Percentiles rank a stretch among this genome's conserved stretches.
Evolutionary conservation across 2,888 invertebrate species (phyloP).

Genomic region (Steinernema scapterisci): DNA sequence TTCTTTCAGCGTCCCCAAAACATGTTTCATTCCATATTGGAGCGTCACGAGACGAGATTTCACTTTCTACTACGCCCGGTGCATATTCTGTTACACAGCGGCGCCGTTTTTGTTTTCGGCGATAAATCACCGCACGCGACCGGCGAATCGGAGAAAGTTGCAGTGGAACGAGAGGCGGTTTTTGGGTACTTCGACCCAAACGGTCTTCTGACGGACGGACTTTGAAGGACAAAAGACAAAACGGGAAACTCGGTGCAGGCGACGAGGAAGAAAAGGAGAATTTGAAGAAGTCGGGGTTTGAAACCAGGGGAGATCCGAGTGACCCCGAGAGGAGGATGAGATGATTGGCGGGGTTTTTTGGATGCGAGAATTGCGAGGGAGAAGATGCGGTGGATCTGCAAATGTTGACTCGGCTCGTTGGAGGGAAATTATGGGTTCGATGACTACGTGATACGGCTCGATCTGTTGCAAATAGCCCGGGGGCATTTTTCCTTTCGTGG

Average conservation of each 20-base stretch:
- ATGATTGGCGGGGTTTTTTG: not conserved
- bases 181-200: not conserved
- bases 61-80: conserved; percentile 9
- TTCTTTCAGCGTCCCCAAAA: not conserved
- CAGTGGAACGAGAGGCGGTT: conserved; percentile 2
- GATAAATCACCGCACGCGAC: not conserved
- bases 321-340: not conserved
- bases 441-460: not conserved
- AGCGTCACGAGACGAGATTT: not conserved
- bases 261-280: not conserved
- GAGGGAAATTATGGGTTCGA: not conserved
- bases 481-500: conserved; percentile 1
- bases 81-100: not conserved
- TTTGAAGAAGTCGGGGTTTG: not conserved
- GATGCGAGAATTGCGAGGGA: not conserved
- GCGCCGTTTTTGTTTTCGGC: conserved; percentile 22
- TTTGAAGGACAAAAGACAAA: not conserved
- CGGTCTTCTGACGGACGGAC: not conserved
- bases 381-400: not conserved
- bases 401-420: not conserved
- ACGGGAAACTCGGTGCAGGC: too few species aligned
- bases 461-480: not conserved
- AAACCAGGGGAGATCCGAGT: not conserved
- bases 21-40: not conserved
- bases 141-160: conserved; percentile 18